phyloP scores from a whole-genome alignment of 2,797 vertebrate genomes.

The Babyrousa celebensis region DNA sequence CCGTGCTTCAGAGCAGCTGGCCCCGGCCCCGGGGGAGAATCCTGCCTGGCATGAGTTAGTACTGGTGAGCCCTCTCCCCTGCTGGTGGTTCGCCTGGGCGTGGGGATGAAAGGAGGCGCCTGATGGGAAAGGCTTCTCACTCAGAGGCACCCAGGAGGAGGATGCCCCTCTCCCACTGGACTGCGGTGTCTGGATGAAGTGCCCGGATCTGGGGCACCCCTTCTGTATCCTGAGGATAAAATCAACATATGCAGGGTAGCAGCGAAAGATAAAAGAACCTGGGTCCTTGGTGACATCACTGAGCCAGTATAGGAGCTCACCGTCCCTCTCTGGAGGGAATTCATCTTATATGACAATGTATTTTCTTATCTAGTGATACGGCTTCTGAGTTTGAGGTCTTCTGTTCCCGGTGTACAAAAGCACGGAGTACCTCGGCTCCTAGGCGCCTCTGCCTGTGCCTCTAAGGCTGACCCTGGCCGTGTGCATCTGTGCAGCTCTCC shows the following conservation, averaged over 20 bases:
- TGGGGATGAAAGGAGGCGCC: not conserved
- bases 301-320: not conserved
- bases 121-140: not conserved
- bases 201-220: not conserved
- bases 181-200: not conserved
- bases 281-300: not conserved
- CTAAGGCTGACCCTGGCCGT: not conserved
- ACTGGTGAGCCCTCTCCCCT: not conserved
- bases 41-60: not conserved
- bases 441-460: not conserved
- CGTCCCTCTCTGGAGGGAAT: not conserved
- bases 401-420: not conserved
- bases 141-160: not conserved
- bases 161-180: not conserved
- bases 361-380: not conserved
- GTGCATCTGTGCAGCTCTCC: not conserved
- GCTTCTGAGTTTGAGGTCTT: not conserved
- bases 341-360: not conserved
- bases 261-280: conserved; percentile 44
- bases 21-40: not conserved
- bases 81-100: not conserved
- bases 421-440: not conserved
- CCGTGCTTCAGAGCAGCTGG: not conserved
- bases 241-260: not conserved
- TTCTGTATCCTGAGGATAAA: conserved; percentile 45